These are phyloP conservation scores for Linnaemya vulpina DNA, from an alignment of 2,888 invertebrate species.

Conservation along the genomic window DNA sequence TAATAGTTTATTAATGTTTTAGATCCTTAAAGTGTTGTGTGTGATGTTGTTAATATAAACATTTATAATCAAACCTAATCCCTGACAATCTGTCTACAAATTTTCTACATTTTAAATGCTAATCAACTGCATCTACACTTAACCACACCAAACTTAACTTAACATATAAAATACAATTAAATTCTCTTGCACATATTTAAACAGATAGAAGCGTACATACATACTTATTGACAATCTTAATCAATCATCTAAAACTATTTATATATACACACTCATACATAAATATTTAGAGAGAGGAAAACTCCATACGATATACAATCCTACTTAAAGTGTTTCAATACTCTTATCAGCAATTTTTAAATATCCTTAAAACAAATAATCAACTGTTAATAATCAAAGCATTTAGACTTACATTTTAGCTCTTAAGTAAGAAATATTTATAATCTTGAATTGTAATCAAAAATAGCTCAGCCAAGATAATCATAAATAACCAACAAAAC, in stretches of 20 bases:
- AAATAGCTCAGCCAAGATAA: conserved; percentile 25
- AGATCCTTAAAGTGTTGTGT: conserved; percentile 27
- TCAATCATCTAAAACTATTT: conserved; percentile 51
- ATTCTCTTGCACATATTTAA: conserved; percentile 45
- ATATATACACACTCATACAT: not conserved
- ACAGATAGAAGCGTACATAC: conserved; percentile 9
- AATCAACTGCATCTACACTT: conserved; percentile 27
- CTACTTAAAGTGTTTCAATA: conserved; percentile 62
- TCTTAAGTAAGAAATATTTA: conserved; percentile 29
- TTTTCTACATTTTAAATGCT: conserved; percentile 40
- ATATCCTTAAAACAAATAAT: conserved; percentile 10
- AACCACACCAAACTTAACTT: conserved; percentile 34
- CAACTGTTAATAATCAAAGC: conserved; percentile 25
- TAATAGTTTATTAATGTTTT: conserved; percentile 27
- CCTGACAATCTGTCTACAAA: conserved; percentile 68
- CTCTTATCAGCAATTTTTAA: conserved; percentile 13
- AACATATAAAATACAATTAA: conserved; percentile 32
- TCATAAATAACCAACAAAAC: conserved; percentile 12
- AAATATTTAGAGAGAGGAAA: not conserved
- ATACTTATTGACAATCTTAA: conserved; percentile 57
- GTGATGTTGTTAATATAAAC: conserved; percentile 44
- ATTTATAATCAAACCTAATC: conserved; percentile 28
- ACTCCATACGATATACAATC: not conserved
- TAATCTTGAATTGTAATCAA: conserved; percentile 27
- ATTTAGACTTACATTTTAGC: conserved; percentile 7